phyloP scores from a whole-genome alignment of 1,140 invertebrate species.

The Temnothorax nylanderi region DNA sequence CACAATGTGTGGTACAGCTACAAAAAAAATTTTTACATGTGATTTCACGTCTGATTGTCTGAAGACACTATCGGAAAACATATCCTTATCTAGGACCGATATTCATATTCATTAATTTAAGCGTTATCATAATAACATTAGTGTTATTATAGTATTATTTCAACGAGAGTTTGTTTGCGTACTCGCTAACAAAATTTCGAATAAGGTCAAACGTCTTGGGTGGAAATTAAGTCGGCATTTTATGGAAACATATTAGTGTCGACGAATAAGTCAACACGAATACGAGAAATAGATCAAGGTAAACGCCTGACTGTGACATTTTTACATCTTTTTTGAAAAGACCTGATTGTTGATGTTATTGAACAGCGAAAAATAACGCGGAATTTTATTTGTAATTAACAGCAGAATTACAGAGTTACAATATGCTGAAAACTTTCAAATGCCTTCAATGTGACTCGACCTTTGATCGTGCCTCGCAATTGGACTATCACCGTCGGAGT shows the following conservation, averaged over 20 bases:
- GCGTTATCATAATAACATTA: neutral
- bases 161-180: neutral
- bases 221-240: neutral
- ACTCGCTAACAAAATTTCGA: neutral
- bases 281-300: neutral
- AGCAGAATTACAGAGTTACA: constrained; percentile 48
- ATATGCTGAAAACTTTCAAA: constrained; percentile 75
- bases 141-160: neutral
- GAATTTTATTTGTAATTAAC: neutral
- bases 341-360: neutral
- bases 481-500: constrained; percentile 80
- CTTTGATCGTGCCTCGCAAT: constrained; percentile 80
- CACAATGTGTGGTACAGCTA: too few species aligned
- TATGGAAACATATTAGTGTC: neutral
- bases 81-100: too few species aligned
- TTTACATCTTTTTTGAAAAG: neutral
- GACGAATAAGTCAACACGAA: neutral
- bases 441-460: constrained; percentile 77
- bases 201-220: neutral
- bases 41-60: too few species aligned
- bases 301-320: neutral
- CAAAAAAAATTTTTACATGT: too few species aligned
- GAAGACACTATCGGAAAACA: too few species aligned
- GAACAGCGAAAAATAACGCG: neutral
- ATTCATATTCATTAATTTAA: too few species aligned